Base-by-base conservation (phyloP, 1,140 invertebrate genomes). In the Drosophila bifasciata region DNA sequence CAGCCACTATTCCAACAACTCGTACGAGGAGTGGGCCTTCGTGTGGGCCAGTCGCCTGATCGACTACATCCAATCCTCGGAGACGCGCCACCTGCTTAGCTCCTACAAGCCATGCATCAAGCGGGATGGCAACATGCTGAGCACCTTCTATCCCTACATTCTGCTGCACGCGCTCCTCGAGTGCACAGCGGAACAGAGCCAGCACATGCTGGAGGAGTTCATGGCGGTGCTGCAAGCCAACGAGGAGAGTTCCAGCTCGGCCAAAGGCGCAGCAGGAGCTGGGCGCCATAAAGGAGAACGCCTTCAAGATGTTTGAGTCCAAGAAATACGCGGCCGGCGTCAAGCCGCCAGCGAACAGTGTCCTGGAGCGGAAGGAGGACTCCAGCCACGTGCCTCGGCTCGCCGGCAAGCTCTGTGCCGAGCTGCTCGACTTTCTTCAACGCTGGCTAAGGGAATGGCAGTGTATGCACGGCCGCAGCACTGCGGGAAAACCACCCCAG, bases 131-230 rank as follows among this genome's bases (percentile, higher is more conserved):
- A 93, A 94, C 73, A 94, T 94, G 19, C 77, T 96, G 25, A 94
- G 94, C 76, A 93, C 95, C 41, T 96, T 96, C 84, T 92, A 96
- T 53, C 96, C 95, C 0, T 94, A 96, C 72, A 94, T 96, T 44
- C 83, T 96, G 11, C 77, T 95, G 2, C 94, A 95, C 75, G 92
- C 93, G 5, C 84, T 95, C n/a, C 91, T 94, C 68, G 93, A 93
- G 25, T 92, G 93, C 53, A 88, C 46, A 0, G 21, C 39, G 7
- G 73, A 88, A 19, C 76, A 83, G 43, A 45, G 59, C 1, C 70
- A 90, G 9, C 92, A 92, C 44, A 92, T 93, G 40, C 92, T 92
- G 61, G 92, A 93, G 40, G 94, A 95, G 76, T 93, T 95, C 41
- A 52, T 81, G 55, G 62, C 76, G 0, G 88, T 91, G 5, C 51